Evolutionary conservation across 2,797 vertebrate species (phyloP), one percentile per base, ranked within the genome.

Genomic region (Lacerta viridis): DNA sequence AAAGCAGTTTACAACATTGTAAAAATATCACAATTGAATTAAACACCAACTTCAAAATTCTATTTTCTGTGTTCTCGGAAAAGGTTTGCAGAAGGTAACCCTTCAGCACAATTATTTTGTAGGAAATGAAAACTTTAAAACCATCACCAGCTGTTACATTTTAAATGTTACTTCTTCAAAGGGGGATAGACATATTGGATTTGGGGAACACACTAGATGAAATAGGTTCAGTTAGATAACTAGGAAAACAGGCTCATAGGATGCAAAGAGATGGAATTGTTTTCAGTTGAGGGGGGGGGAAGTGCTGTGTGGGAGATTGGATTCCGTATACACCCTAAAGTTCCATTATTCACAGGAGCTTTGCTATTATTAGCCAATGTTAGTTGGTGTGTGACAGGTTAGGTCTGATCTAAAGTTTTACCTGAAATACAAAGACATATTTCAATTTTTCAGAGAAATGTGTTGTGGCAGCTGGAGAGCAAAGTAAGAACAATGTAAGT

Each of bases 391-490:
- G 61, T 92, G 93, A 92, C 90, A 94, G 55, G 82, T 86, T 93
- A 90, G 88, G 81, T 55, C 79, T 94, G 84, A 95, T 95, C 93
- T 80, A 93, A 87, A 86, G 77, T 87, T 84, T 83, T 79, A 66
- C 89, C 90, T 93, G 93, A 92, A 94, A 93, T 94, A 94, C 74
- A 91, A 94, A 92, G 87, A 91, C 78, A 71, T 79, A 89, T 94
- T 93, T 93, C 87, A 91, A 25, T 87, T 91, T 87, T 94, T 92
- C 61, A 81, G 80, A 93, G 68, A 90, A 87, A 92, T 82, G 50
- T 81, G 64, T 6, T 80, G 79, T 90, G 91, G 86, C 93, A 94
- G 88, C 87, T 87, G 55, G 87, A 91, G 86, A 93, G 50, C 50
- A 77, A 77, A 89, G 84, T 71, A 80, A 36, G 64, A 91, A 88